Conservation (phyloP, 2,888 invertebrate species). For the Cerastis leucographa region DNA sequence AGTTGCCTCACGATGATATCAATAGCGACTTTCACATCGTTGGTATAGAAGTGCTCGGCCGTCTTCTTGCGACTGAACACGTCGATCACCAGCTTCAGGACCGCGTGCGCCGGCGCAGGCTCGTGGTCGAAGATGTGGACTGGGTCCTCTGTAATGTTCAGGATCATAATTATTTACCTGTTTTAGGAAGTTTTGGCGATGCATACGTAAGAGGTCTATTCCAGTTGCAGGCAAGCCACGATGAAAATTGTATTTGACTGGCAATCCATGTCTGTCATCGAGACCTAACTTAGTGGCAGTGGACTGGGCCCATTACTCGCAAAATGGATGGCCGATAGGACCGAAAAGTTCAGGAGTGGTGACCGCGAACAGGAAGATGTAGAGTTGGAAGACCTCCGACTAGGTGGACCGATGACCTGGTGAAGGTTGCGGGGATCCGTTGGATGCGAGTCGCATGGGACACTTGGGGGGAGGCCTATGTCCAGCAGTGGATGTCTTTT, state of each 20-base stretch:
- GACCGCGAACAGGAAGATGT: too few species aligned
- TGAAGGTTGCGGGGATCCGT: too few species aligned
- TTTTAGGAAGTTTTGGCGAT: neutral
- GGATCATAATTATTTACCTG: neutral
- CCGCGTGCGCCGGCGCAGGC: slow-evolving; percentile 95
- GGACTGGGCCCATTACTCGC: too few species aligned
- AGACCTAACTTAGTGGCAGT: neutral
- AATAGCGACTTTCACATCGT: slow-evolving; percentile 97
- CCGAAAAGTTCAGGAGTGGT: too few species aligned
- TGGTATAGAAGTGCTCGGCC: slow-evolving; percentile 97
- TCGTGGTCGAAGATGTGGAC: slow-evolving; percentile 96
- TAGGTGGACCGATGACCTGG: too few species aligned
- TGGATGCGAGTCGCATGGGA: too few species aligned
- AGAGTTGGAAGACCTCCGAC: too few species aligned
- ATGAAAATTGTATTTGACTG: neutral
- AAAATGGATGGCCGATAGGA: too few species aligned
- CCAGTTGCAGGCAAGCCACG: neutral
- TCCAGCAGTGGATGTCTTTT: too few species aligned
- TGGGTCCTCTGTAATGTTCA: slow-evolving; percentile 93
- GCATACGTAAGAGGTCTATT: neutral
- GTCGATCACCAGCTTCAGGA: slow-evolving; percentile 97
- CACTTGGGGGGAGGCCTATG: too few species aligned
- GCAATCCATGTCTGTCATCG: neutral
- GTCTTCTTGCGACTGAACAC: slow-evolving; percentile 95
- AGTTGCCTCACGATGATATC: slow-evolving; percentile 98